These are phyloP conservation scores for Zaprionus tsacasi DNA, from an alignment of 1,140 invertebrate species.

Conservation along the genomic window DNA sequence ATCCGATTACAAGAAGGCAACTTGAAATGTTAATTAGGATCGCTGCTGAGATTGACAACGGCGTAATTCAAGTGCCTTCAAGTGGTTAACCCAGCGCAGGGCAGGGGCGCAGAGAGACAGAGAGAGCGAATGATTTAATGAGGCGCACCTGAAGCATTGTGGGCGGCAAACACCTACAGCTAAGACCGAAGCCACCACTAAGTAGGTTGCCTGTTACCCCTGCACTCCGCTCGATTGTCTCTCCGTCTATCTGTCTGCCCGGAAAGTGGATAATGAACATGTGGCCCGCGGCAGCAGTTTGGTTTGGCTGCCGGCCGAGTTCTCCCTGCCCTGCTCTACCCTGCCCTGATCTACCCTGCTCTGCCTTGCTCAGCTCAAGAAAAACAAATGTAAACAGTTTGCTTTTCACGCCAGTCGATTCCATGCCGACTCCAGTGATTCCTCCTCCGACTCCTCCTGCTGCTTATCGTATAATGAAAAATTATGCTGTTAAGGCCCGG, in stretches of 20 bases:
- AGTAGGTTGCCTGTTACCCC: neutral
- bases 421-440: neutral
- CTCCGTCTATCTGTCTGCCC: neutral
- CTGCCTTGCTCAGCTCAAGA: conserved; percentile 34
- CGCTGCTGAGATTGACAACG: conserved; percentile 61
- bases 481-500: conserved; percentile 53
- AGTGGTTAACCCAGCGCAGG: conserved; percentile 44
- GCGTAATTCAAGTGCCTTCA: conserved; percentile 9
- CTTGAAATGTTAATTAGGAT: conserved; percentile 61
- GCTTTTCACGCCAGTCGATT: conserved; percentile 58
- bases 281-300: conserved; percentile 25
- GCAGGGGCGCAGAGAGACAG: too few species aligned
- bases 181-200: conserved; percentile 16
- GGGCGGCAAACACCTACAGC: conserved; percentile 15
- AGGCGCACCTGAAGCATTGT: conserved; percentile 61
- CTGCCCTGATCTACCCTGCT: too few species aligned
- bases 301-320: conserved; percentile 2
- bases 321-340: too few species aligned
- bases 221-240: neutral
- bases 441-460: neutral
- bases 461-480: conserved; percentile 61
- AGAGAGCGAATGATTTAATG: conserved; percentile 70
- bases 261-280: conserved; percentile 60
- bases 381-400: conserved; percentile 78
- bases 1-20: neutral